Conservation (phyloP, 2,888 invertebrate species). For the Orchesellides sinensis region DNA sequence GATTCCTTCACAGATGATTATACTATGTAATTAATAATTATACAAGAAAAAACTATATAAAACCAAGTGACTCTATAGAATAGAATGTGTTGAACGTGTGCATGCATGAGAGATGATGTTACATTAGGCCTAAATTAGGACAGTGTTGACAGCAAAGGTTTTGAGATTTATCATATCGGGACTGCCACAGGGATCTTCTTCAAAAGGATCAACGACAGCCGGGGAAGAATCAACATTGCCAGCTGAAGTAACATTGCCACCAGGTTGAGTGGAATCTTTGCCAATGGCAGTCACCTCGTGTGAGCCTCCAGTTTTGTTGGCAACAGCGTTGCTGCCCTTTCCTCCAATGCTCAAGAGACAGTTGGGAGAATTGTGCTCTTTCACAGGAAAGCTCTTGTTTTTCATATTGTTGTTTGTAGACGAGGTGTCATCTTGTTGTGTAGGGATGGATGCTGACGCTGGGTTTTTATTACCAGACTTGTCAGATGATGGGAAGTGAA, state of each 20-base stretch:
- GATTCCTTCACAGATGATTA: neutral
- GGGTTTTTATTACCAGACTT: conserved; percentile 4
- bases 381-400: neutral
- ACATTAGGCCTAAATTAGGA: conserved; percentile 1
- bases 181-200: conserved; percentile 7
- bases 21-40: neutral
- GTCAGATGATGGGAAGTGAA: conserved; percentile 66
- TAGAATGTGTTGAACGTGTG: neutral
- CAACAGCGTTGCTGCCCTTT: neutral
- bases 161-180: conserved; percentile 29
- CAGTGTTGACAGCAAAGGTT: conserved; percentile 13
- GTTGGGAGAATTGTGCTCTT: neutral
- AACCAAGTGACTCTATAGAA: neutral
- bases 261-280: neutral
- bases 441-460: neutral
- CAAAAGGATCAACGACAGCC: neutral
- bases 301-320: neutral
- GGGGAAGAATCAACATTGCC: no score
- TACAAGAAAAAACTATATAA: neutral
- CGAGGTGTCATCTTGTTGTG: no score
- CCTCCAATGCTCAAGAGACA: conserved; percentile 4
- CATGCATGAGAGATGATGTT: neutral
- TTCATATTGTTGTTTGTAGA: conserved; percentile 21
- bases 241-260: no score
- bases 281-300: neutral